A percentile compares a stretch with the other conserved stretches of the same genome.
Evolutionary conservation across 1,140 invertebrate species (phyloP).

Genomic region (Temnothorax longispinosus): DNA sequence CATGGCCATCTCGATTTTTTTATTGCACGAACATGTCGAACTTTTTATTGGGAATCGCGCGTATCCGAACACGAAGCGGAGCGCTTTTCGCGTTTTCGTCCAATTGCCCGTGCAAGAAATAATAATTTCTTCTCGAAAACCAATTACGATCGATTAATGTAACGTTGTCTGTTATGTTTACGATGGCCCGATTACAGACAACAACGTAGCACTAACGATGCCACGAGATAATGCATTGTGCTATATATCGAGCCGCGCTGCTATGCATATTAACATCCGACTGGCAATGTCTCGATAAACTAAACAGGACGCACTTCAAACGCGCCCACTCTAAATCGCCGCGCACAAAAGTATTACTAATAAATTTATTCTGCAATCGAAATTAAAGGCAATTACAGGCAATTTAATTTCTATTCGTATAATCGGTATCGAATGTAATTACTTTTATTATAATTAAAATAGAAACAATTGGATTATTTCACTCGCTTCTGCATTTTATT

Average conservation of each 20-base stretch:
- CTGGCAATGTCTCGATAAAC: constrained; percentile 32
- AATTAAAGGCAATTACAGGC: not conserved
- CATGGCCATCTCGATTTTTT: constrained; percentile 11
- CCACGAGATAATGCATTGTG: constrained; percentile 41
- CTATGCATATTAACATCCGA: constrained; percentile 39
- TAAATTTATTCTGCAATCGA: not conserved
- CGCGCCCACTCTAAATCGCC: not conserved
- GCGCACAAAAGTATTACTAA: not conserved
- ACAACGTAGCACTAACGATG: constrained; percentile 39
- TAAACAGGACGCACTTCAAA: not conserved
- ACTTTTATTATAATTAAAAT: not conserved
- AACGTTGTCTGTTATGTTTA: constrained; percentile 25
- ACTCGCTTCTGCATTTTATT: not conserved
- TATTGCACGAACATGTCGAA: not conserved
- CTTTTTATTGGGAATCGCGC: not conserved
- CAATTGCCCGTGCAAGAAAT: not conserved
- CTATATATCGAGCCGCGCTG: constrained; percentile 5
- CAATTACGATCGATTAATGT: constrained; percentile 37
- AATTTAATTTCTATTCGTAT: not conserved
- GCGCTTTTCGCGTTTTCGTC: not conserved
- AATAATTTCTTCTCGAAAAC: constrained; percentile 20
- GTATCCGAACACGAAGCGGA: not conserved
- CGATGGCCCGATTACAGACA: constrained; percentile 44
- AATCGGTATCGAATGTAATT: not conserved
- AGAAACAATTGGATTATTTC: not conserved